phyloP scores from a whole-genome alignment of 2,888 invertebrate genomes.

The Amphipoea oculea region DNA sequence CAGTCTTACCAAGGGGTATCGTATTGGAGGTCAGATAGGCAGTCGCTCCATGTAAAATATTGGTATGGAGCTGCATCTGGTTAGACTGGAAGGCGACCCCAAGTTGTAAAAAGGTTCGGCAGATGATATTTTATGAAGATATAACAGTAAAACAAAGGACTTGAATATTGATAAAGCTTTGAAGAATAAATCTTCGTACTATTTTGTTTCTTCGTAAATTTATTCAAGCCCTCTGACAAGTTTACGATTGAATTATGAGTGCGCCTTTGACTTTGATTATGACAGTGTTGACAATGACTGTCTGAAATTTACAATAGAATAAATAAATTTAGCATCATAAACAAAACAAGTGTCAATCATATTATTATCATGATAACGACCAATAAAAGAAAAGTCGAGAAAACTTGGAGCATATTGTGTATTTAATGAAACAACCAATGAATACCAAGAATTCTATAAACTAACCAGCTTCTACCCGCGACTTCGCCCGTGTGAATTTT shows the following conservation, averaged over 20 bases:
- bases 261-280: constrained; percentile 21
- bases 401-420: not conserved
- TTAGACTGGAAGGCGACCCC: not conserved
- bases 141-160: constrained; percentile 19
- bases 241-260: constrained; percentile 19
- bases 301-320: constrained; percentile 7
- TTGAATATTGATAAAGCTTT: not conserved
- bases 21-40: not conserved
- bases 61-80: not conserved
- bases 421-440: not conserved
- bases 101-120: not conserved
- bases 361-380: not conserved
- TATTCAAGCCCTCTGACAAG: constrained; percentile 34
- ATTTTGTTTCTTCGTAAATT: not conserved
- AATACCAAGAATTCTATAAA: not conserved
- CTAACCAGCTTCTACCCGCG: too few relatives aligned
- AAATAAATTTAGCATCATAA: constrained; percentile 12
- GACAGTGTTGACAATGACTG: not conserved
- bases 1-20: not conserved
- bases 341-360: not conserved
- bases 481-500: too few relatives aligned
- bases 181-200: constrained; percentile 27
- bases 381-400: not conserved
- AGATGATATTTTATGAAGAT: not conserved
- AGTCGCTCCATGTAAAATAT: not conserved